phyloP scores from a whole-genome alignment of 2,888 invertebrate species.

The Cylloceria caligata region DNA sequence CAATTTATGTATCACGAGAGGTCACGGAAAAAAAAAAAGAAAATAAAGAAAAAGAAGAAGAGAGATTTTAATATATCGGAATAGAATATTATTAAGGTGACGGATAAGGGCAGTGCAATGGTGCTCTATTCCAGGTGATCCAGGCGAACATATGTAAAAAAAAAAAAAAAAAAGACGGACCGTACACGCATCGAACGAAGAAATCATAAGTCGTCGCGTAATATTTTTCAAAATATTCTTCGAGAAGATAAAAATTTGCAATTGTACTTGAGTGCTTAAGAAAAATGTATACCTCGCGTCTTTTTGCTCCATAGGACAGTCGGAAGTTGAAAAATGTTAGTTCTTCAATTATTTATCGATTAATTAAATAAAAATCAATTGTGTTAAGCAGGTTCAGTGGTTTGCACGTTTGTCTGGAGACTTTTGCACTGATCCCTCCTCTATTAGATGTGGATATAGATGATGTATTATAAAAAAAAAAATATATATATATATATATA shows the following conservation, averaged over 20 bases:
- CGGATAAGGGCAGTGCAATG: slow-evolving; percentile 66
- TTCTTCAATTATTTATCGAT: background rate
- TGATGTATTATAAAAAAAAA: slow-evolving; percentile 61
- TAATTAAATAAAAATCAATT: slow-evolving; percentile 5
- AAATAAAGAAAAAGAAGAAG: slow-evolving; percentile 11
- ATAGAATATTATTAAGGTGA: slow-evolving; percentile 59
- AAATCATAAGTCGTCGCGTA: background rate
- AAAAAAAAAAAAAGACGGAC: too few relatives aligned
- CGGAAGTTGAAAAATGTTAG: background rate
- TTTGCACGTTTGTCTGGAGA: slow-evolving; percentile 54
- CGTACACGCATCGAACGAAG: background rate
- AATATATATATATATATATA: slow-evolving; percentile 44
- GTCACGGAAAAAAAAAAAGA: slow-evolving; percentile 11
- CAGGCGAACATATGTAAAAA: slow-evolving; percentile 31
- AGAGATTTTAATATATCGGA: slow-evolving; percentile 51
- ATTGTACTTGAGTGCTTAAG: background rate
- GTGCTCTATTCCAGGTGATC: slow-evolving; percentile 57
- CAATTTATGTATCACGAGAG: slow-evolving; percentile 34
- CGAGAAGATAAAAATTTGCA: slow-evolving; percentile 15
- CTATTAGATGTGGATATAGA: slow-evolving; percentile 72
- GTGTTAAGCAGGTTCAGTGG: background rate
- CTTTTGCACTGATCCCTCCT: slow-evolving; percentile 68
- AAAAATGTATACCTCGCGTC: too few relatives aligned
- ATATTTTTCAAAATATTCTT: background rate
- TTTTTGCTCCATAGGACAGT: too few relatives aligned